Base-by-base conservation (phyloP, 2,888 invertebrate genomes). In the Chrysina gloriosa region DNA sequence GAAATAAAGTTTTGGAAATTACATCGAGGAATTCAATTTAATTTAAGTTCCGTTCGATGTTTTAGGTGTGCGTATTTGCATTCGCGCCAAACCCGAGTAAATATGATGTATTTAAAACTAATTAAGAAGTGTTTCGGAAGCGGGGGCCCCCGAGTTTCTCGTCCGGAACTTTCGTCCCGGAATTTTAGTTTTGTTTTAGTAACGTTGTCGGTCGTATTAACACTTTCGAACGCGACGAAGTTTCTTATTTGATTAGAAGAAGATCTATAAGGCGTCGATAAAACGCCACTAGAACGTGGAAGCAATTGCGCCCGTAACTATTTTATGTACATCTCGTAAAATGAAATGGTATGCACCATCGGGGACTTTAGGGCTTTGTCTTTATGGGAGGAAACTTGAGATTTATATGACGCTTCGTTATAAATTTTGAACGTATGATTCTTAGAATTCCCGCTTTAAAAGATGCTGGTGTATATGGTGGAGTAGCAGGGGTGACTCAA, bases 1-100 rank as follows among this genome's bases (percentile, higher is more conserved):
- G 58, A 61, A 61, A 61, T 61, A 61, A 61, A 61, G 58, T 61
- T n/a, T 61, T 61, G 42, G 58, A 61, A 61, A 61, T 61, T 61
- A 61, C 58, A 61, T 61, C 58, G 16, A 61, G 58, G 58, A 61
- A 61, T 61, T 61, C 58, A 61, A 61, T 61, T 61, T 61, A 61
- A 61, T 61, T 61, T 61, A 61, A 61, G 42, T 42, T 45, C 58
- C 27, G 42, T 61, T 61, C 58, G 58, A 61, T 42, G 58, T 61
- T 52, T 61, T 61, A 61, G 58, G 27, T 61, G 42, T 27, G 42
- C 25, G 42, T 61, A 42, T 27, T 61, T 42, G 27, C 58, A 29
- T 61, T 61, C 27, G 42, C 42, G 45, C 27, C 9, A 27, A 61
- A 61, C n/a, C 58, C 29, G 39, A 25, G 58, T 61, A 61, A 61